Base-by-base conservation (phyloP, 2,888 invertebrate species). In the Lypha dubia region DNA sequence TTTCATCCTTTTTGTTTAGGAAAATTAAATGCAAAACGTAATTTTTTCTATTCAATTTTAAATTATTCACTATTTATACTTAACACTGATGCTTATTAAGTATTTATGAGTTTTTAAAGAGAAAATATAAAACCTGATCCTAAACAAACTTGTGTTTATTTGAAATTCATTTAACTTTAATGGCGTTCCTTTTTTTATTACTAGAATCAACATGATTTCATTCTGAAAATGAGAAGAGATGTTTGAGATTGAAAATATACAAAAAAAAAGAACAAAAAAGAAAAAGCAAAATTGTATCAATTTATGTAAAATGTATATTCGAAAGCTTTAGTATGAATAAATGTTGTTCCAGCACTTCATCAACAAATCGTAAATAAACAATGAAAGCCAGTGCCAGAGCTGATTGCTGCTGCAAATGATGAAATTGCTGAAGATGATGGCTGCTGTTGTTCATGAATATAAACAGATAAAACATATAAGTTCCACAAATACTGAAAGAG, bases 341-440 rank as follows among this genome's bases (percentile, higher is more conserved):
- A 77, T 56, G 67, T 67, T 65, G 70, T 62, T 20, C 41, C 79
- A 83, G 76, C 73, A 80, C 76, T 73, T 81, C 84, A 84, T 68
- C 77, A 84, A 70, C 77, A 73, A 81, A 74, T 84, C 77, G 84
- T 84, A 70, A 84, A 84, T 68, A 81, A 73, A 81, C 73, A 84
- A 77, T 84, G 73, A 65, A 71, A 71, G 75, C 65, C 71, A 76
- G 38, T 67, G 53, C 74, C 46, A 71, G 53, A 58, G 63, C 71
- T 76, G 75, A 53, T 68, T 63, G 65, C 46, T 79, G 53, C 24
- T 60, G 73, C 67, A 74, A 60, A 68, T 68, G 81, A 75, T 75
- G 65, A 56, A 63, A 20, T 28, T 79, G 73, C 71, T 56, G 44
- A 62, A 75, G 53, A 44, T 51, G 68, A 68, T 17, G 38, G 41